Conservation (phyloP, 2,888 invertebrate genomes). For the Agelastica alni region DNA sequence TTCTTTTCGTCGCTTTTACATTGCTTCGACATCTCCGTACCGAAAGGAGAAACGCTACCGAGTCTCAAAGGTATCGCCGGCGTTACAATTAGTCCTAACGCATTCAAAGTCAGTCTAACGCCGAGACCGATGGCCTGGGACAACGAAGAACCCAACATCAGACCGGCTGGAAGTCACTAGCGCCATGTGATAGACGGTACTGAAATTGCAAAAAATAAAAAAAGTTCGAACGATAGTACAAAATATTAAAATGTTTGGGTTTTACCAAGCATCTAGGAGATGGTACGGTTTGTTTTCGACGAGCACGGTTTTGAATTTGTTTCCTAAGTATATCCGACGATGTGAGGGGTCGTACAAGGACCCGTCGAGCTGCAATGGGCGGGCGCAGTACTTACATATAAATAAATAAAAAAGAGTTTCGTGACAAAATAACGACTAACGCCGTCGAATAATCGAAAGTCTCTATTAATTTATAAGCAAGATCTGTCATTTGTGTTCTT, state of each 20-base stretch:
- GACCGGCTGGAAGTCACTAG: constrained; percentile 59
- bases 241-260: constrained; percentile 21
- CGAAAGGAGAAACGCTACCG: constrained; percentile 73
- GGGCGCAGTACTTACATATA: constrained; percentile 10
- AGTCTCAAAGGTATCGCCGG: constrained; percentile 81
- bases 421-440: no score
- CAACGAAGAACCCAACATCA: constrained; percentile 49
- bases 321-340: constrained; percentile 32
- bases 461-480: no score
- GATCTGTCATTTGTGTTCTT: no score
- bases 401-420: no score
- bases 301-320: constrained; percentile 41
- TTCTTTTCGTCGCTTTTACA: constrained; percentile 86
- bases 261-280: constrained; percentile 28
- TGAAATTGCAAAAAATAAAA: no score
- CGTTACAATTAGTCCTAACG: constrained; percentile 81
- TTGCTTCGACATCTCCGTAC: constrained; percentile 74
- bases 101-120: constrained; percentile 74
- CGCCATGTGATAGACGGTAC: background rate
- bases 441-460: no score
- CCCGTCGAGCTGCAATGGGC: background rate
- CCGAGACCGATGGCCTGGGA: constrained; percentile 61
- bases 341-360: background rate
- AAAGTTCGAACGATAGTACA: constrained; percentile 8
- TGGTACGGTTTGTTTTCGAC: constrained; percentile 16